Base-by-base conservation (phyloP, 2,888 invertebrate species). In the Trichogramma evanescens region DNA sequence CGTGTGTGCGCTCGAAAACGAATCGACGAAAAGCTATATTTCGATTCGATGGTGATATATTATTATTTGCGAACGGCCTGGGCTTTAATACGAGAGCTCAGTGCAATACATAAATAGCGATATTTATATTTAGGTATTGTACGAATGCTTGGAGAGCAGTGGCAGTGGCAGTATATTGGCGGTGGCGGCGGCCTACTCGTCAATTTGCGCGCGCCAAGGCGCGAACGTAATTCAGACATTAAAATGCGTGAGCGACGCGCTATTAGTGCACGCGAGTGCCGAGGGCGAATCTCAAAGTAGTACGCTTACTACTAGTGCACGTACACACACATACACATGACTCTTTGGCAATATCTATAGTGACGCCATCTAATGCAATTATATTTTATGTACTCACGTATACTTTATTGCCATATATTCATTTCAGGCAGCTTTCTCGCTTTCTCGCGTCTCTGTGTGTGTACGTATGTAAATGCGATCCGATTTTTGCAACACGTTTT, bases 341-440 rank as follows among this genome's bases (percentile, higher is more conserved):
- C 26, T 26, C 26, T 26, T 26, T 26, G 26, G 26, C 26, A 26
- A 26, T 26, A 26, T 26, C 26, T 26, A 26, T 69, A 71, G 72
- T 73, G 74, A 76, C 72, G 73, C 69, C 72, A 72, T 69, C 72
- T 74, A 70, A 75, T 75, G 77, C 76, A 77, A 77, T 77, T 77
- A 76, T 76, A 76, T 74, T 77, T 77, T 76, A 76, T 74, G 75
- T 71, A 26, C 74, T 72, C 71, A 70, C 71, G 70, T 72, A 72
- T 70, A 68, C 70, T 65, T 26, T 26, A 26, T 26, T 26, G 26
- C 53, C 58, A 53, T 60, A 42, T 60, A 58, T 58, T 63, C 58
- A 60, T 63, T 50, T 26, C 54, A 13, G 26, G 8, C 39, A 45
- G 42, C 13, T 52, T 44, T 13, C 42, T 42, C 41, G 46, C 58